A percentile compares a stretch with the other conserved stretches of the same genome.
These are phyloP conservation scores for Antrozous pallidus DNA, from an alignment of 2,797 vertebrate genomes.

Conservation along the genomic window DNA sequence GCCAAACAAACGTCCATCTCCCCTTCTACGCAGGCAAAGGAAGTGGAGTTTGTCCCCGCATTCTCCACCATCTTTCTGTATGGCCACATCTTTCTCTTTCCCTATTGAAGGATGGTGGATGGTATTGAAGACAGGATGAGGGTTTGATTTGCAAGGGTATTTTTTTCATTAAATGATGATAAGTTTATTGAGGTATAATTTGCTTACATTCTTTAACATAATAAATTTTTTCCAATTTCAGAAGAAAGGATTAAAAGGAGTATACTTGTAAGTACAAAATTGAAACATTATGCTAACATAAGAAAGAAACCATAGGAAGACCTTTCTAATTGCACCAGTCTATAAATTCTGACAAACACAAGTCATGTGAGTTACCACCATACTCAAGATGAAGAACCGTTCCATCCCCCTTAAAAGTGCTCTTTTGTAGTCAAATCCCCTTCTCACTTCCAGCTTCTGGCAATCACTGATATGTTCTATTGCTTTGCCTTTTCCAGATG, in stretches of 20 bases:
- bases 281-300: not conserved
- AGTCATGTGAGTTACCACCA: not conserved
- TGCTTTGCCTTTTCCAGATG: not conserved
- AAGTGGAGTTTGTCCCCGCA: not conserved
- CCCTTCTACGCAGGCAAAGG: not conserved
- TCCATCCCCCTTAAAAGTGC: not conserved
- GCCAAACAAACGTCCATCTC: not conserved
- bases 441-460: not conserved
- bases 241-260: not conserved
- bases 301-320: not conserved
- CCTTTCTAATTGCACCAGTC: not conserved
- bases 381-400: not conserved
- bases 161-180: not conserved
- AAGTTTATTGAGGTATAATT: conserved; percentile 12
- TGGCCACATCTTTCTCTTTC: not conserved
- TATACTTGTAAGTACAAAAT: not conserved
- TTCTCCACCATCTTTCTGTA: not conserved
- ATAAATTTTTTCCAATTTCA: not conserved
- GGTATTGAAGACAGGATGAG: not conserved
- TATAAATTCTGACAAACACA: not conserved
- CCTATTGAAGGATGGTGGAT: not conserved
- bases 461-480: not conserved
- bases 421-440: not conserved
- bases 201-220: not conserved
- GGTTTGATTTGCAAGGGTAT: not conserved